Percentiles rank a stretch among this genome's conserved stretches.
phyloP scores from a whole-genome alignment of 2,113 vertebrate genomes.

The Archilochus colubris region DNA sequence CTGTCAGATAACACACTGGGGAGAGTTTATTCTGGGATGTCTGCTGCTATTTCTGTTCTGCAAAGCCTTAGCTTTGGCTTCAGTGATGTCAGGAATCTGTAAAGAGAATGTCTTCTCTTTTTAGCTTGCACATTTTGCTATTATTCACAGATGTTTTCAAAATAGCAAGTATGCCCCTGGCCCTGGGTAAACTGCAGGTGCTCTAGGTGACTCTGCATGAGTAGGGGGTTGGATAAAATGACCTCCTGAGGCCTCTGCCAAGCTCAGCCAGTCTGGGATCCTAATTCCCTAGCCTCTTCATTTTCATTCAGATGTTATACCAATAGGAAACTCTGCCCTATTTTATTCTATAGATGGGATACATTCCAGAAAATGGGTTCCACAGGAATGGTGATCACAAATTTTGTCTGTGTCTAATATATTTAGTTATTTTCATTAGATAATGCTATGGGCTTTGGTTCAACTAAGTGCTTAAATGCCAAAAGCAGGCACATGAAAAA shows the following conservation, averaged over 20 bases:
- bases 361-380: background rate
- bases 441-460: background rate
- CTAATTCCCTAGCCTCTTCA: background rate
- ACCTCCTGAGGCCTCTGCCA: background rate
- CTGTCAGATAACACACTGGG: background rate
- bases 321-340: background rate
- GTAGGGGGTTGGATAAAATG: background rate
- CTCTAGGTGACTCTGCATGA: background rate
- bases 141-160: background rate
- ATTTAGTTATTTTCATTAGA: constrained; percentile 5
- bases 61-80: background rate
- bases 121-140: background rate
- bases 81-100: background rate
- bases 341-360: background rate
- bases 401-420: background rate
- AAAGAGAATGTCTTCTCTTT: background rate
- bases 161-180: background rate
- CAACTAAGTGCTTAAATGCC: background rate
- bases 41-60: background rate
- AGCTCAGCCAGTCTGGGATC: background rate
- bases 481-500: background rate
- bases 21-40: background rate
- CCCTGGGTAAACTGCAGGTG: background rate
- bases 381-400: background rate
- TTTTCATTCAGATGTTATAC: background rate